Conservation (phyloP, 92 coral and sea anemone species). For the Paragorgia papillata region DNA sequence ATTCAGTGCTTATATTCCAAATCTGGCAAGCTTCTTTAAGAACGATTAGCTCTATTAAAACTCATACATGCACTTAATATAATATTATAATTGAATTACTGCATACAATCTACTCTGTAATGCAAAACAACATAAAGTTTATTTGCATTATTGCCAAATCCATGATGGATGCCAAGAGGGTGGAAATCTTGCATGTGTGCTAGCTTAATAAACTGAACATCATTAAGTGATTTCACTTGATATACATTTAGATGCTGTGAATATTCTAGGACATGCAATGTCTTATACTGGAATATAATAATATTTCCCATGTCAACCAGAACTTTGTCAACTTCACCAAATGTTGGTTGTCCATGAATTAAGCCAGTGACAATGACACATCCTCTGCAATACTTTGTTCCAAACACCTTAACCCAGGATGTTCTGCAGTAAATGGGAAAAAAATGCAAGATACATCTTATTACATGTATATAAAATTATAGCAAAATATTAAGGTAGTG, state of each 20-base stretch:
- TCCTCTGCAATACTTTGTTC: neutral
- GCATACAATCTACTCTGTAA: conserved; percentile 48
- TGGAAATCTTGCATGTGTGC: conserved; percentile 41
- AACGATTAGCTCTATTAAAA: no score
- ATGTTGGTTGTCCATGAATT: conserved; percentile 45
- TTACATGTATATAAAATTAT: neutral
- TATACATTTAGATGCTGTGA: no score
- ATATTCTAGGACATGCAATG: no score
- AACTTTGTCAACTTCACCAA: conserved; percentile 43
- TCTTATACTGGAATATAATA: conserved; percentile 41
- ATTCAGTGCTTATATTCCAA: no score
- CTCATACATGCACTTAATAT: no score
- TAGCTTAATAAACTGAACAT: conserved; percentile 31
- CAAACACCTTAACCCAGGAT: conserved; percentile 38
- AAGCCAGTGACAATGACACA: conserved; percentile 55
- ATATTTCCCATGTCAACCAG: conserved; percentile 39
- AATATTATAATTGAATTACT: no score
- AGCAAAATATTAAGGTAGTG: no score
- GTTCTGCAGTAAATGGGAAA: conserved; percentile 29
- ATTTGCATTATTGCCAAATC: conserved; percentile 44
- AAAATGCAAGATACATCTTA: neutral
- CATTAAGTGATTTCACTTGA: conserved; percentile 18
- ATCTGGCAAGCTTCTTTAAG: no score
- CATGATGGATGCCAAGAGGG: conserved; percentile 49
- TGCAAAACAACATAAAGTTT: conserved; percentile 38